Evolutionary conservation across 2,888 invertebrate species (phyloP).

Genomic region (Conistra vaccinii): DNA sequence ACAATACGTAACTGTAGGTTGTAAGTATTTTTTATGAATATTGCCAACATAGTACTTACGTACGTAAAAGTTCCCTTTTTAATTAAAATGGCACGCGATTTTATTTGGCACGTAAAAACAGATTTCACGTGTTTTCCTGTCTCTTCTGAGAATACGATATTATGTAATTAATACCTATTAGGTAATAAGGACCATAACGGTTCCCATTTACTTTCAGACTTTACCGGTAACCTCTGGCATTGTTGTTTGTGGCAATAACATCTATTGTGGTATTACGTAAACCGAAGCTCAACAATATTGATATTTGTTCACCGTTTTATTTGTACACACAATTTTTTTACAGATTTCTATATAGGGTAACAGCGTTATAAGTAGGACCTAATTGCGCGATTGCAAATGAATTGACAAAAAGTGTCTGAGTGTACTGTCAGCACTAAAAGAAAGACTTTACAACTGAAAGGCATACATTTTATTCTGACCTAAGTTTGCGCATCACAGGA

Average conservation of each 20-base stretch:
- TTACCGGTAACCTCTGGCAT: slow-evolving; percentile 21
- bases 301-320: slow-evolving; percentile 39
- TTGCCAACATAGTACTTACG: slow-evolving; percentile 1
- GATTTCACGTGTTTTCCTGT: slow-evolving; percentile 1
- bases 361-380: not conserved
- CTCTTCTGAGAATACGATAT: slow-evolving; percentile 8
- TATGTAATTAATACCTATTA: slow-evolving; percentile 34
- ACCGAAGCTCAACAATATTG: slow-evolving; percentile 36
- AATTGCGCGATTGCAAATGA: not conserved
- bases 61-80: slow-evolving; percentile 12
- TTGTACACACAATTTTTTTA: slow-evolving; percentile 16
- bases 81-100: slow-evolving; percentile 28
- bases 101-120: slow-evolving; percentile 19
- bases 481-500: not conserved
- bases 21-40: slow-evolving; percentile 23
- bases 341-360: not conserved
- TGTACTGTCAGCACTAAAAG: not conserved
- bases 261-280: slow-evolving; percentile 44
- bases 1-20: slow-evolving; percentile 8
- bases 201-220: slow-evolving; percentile 19
- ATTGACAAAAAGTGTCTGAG: too few relatives aligned
- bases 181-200: slow-evolving; percentile 11
- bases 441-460: not conserved
- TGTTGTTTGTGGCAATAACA: slow-evolving; percentile 45
- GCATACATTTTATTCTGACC: slow-evolving; percentile 2